Percentiles rank a stretch among this genome's conserved stretches.
Conservation (phyloP, 2,888 invertebrate genomes). For the Cantharis lateralis region DNA sequence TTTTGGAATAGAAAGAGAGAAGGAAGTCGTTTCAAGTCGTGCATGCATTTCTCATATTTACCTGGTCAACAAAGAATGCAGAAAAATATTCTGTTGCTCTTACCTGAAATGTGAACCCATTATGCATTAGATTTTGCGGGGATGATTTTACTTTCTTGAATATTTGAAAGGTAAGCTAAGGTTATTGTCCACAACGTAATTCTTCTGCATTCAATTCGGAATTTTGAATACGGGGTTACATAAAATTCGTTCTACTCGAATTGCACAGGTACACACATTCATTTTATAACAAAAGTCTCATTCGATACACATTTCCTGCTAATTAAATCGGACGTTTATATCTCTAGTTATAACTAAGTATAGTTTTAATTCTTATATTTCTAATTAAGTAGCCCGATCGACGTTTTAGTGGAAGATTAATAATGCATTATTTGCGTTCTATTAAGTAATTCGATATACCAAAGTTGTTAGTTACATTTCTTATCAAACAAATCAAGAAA, state of each 20-base stretch:
- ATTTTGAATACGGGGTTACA: constrained; percentile 32
- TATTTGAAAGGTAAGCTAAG: constrained; percentile 29
- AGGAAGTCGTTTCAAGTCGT: not conserved
- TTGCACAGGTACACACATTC: constrained; percentile 35
- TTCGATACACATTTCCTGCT: not conserved
- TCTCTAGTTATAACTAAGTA: not conserved
- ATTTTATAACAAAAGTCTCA: not conserved
- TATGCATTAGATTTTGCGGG: constrained; percentile 30
- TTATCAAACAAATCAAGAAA: constrained; percentile 34
- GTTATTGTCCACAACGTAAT: constrained; percentile 24
- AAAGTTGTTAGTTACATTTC: constrained; percentile 21
- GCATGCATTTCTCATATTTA: constrained; percentile 27
- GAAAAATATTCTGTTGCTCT: constrained; percentile 34
- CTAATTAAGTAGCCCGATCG: no score
- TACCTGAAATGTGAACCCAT: constrained; percentile 35
- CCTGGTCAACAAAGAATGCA: constrained; percentile 37
- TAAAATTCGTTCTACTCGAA: constrained; percentile 39
- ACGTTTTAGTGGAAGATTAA: no score
- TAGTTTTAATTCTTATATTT: not conserved
- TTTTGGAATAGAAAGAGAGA: not conserved
- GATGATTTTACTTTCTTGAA: constrained; percentile 28
- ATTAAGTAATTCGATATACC: constrained; percentile 27
- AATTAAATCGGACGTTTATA: not conserved
- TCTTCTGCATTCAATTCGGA: constrained; percentile 26
- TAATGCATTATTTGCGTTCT: constrained; percentile 4